Evolutionary conservation across 2,888 invertebrate genomes (phyloP).

Genomic region (Drosophila aldrichi): DNA sequence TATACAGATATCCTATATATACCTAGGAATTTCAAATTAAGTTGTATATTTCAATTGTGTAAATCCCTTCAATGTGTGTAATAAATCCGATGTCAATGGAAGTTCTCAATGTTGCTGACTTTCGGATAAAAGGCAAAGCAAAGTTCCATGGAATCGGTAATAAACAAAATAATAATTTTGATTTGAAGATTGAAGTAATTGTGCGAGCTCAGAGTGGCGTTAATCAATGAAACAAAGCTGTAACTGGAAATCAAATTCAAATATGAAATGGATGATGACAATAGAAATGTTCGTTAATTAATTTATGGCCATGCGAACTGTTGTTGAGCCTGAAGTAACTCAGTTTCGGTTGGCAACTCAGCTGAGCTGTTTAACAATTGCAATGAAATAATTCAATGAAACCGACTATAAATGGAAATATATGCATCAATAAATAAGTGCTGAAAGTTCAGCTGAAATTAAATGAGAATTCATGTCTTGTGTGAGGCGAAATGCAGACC

Average conservation of each 20-base stretch:
- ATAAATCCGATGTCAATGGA: neutral
- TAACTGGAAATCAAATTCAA: neutral
- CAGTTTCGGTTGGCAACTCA: neutral
- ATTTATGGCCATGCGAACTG: neutral
- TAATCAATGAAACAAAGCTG: neutral
- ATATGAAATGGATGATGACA: neutral
- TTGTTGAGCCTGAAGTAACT: neutral
- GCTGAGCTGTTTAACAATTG: constrained; percentile 8
- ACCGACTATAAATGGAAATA: constrained; percentile 2
- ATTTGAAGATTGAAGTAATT: neutral
- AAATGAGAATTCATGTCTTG: constrained; percentile 13
- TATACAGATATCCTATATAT: neutral
- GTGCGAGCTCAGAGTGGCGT: neutral
- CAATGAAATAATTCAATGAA: neutral
- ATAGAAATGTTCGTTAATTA: constrained; percentile 4
- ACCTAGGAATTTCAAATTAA: neutral
- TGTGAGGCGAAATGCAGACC: constrained; percentile 8
- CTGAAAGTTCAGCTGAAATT: constrained; percentile 25
- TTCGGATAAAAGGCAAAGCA: neutral
- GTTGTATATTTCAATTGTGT: neutral
- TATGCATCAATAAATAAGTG: constrained; percentile 18
- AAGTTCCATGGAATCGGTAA: neutral
- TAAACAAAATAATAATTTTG: neutral
- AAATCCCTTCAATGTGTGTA: neutral
- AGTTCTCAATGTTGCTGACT: neutral